Evolutionary conservation across 2,113 vertebrate genomes (phyloP), one percentile per base, ranked within the genome.

Genomic region (Phalacrocorax brasilianus): DNA sequence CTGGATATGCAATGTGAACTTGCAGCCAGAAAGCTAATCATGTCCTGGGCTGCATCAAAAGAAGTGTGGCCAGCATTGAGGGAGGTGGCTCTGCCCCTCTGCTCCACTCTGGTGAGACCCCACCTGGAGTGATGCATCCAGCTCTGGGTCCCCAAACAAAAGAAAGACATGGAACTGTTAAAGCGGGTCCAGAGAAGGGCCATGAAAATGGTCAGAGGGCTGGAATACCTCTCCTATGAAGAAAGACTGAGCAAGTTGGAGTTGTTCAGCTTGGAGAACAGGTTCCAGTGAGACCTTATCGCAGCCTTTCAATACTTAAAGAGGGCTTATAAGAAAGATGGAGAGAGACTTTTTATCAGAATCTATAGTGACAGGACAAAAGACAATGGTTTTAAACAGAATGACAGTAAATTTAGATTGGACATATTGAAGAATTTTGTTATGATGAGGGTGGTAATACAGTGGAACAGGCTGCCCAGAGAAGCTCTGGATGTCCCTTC

Each of bases 241-340:
- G 38, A 30, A 14, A 81, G 42, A 21, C 28, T 68, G 35, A 77
- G 32, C n/a, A 17, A 35, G 3, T 2, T 83, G 16, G 6, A 8
- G 33, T 27, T 78, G 6, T 63, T 86, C 49, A 53, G 6, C 6
- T 27, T 11, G 14, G 5, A 79, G 50, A 87, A 78, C 22, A 27
- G 47, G 18, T 6, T 63, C 33, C 1, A 2, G 12, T 7, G 14
- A 42, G 7, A 65, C 5, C 5, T 50, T 33, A 40, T 2, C 14
- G 11, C 6, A 14, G 8, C 20, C 14, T 93, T 63, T 30, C 24
- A 75, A 4, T 50, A 42, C 7, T 10, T n/a, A 16, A 66, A 52
- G 9, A 6, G 5, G 5, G 3, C 8, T 30, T 67, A 26, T 20
- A 38, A 71, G 35, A 59, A 75, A 79, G 33, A 8, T 5, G 8